Evolutionary conservation across 2,888 invertebrate genomes (phyloP), one percentile per base, ranked within the genome.

Genomic region (Griposia aprilina): DNA sequence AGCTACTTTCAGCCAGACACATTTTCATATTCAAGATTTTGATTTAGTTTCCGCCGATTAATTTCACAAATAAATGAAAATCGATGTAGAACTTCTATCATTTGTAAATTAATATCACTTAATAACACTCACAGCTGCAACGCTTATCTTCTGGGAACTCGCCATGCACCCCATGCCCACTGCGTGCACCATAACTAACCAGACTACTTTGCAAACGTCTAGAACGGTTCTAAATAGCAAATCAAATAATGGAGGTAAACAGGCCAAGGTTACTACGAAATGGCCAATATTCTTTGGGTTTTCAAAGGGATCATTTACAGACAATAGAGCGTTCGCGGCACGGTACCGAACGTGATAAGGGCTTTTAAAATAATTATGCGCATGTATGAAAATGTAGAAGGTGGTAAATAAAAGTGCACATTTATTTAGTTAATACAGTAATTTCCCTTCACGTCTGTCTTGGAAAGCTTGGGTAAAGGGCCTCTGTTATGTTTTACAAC

Each of bases 151-250:
- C 69, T 92, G 92, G 45, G 94, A 90, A 86, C 96, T 95, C 77
- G 92, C 90, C 89, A 94, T 91, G 83, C 96, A 96, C 84, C 96
- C 96, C 96, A 96, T 96, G 59, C 80, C 77, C 88, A 80, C 70
- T 80, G 74, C 93, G 91, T 85, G 74, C 72, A 88, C 81, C 94
- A 92, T 88, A 77, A 91, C 91, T 88, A 86, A 82, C 71, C 74
- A 75, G 30, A 87, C 83, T 82, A 67, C 30, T 77, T 41, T 23
- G 20, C 78, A 72, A 83, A 88, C 80, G 80, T 68, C 52, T 52
- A 52, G 20, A 76, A 65, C 66, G 57, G 60, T 76, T 62, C 78
- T 80, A 79, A 81, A 81, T 84, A 86, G 74, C 75, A 76, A 68
- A 84, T 74, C 74, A 77, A 75, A 87, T 82, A 88, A 90, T 82